These are phyloP conservation scores for Odontamblyopus lacepedii DNA, from an alignment of 2,797 vertebrate genomes.

Conservation along the genomic window DNA sequence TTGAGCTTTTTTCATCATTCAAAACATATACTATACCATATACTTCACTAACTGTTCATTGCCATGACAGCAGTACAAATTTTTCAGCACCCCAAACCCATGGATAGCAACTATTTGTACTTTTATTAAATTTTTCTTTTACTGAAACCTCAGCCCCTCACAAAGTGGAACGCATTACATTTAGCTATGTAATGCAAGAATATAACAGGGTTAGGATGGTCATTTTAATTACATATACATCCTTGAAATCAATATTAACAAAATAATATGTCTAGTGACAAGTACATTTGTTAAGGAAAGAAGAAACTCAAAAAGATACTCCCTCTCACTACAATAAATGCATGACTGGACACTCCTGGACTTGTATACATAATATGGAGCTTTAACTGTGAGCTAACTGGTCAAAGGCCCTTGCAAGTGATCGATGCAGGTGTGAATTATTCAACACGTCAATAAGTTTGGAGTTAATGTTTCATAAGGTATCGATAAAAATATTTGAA, in stretches of 20 bases:
- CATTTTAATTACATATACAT: not conserved
- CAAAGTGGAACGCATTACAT: too few species aligned
- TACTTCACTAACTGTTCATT: too few species aligned
- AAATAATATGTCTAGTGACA: not conserved
- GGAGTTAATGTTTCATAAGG: constrained; percentile 75
- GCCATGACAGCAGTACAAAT: too few species aligned
- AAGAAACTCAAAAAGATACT: not conserved
- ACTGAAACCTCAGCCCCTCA: too few species aligned
- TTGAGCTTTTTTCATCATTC: too few species aligned
- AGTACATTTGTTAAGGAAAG: not conserved
- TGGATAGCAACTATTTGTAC: too few species aligned
- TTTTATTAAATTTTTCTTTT: too few species aligned
- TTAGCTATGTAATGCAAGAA: not conserved
- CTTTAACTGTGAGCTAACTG: constrained; percentile 19
- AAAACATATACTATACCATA: too few species aligned
- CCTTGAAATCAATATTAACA: not conserved
- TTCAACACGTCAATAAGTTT: constrained; percentile 51
- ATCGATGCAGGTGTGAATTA: constrained; percentile 59
- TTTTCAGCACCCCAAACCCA: too few species aligned
- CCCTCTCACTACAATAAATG: not conserved
- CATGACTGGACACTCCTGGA: not conserved
- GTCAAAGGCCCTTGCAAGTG: constrained; percentile 25
- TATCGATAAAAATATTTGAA: constrained; percentile 69
- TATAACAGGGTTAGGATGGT: not conserved
- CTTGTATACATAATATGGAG: not conserved